Conservation (phyloP, 2,113 vertebrate species). For the Isurus oxyrinchus region DNA sequence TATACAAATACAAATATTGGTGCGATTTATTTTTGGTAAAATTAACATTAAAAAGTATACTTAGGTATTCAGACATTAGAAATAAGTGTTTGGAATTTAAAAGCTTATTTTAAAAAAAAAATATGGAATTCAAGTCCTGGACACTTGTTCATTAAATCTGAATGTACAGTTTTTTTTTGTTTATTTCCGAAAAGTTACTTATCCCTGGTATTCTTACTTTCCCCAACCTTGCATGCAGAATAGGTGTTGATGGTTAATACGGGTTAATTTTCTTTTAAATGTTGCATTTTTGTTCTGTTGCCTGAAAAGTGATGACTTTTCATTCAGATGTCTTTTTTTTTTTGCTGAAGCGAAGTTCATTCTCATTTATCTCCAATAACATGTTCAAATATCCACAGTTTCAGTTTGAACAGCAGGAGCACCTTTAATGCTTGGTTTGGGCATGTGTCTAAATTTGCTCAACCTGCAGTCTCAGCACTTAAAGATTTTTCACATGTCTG, state of each 20-base stretch:
- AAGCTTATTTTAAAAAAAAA: not conserved
- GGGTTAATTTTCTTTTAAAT: not conserved
- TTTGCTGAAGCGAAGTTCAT: not conserved
- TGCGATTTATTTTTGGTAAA: not conserved
- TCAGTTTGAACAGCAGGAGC: not conserved
- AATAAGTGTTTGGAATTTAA: not conserved
- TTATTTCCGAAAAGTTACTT: not conserved
- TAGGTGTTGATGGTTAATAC: not conserved
- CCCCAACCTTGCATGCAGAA: too few relatives aligned
- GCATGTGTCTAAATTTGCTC: not conserved
- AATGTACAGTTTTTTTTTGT: not conserved
- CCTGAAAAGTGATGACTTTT: not conserved
- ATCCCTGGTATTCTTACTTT: not conserved
- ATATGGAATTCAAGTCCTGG: not conserved
- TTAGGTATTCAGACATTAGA: not conserved
- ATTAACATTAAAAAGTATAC: not conserved
- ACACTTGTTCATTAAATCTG: not conserved
- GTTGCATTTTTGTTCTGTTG: constrained; percentile 13
- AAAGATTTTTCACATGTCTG: not conserved
- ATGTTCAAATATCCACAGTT: not conserved
- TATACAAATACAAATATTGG: not conserved
- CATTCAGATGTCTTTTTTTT: not conserved
- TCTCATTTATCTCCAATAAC: not conserved
- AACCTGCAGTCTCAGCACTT: not conserved
- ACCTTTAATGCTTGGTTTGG: not conserved